phyloP scores from a whole-genome alignment of 2,113 vertebrate genomes.

The Notechis scutatus region DNA sequence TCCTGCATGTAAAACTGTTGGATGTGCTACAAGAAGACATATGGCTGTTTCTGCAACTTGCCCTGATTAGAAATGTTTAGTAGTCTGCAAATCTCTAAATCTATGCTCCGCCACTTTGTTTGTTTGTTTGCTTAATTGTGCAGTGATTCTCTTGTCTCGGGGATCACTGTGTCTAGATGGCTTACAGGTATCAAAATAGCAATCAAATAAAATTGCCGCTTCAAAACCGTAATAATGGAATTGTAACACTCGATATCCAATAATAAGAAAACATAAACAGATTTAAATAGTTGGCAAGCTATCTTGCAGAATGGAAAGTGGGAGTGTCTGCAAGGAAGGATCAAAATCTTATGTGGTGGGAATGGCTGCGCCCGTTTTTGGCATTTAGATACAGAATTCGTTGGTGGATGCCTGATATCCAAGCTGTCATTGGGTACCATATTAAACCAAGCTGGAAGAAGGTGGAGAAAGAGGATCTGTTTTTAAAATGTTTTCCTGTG shows the following conservation, averaged over 20 bases:
- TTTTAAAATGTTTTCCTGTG: conserved; percentile 37
- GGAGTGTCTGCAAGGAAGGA: background rate
- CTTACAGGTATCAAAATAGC: background rate
- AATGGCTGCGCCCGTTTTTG: background rate
- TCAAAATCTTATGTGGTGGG: background rate
- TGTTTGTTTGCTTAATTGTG: background rate
- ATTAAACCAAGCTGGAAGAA: conserved; percentile 1
- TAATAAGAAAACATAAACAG: background rate
- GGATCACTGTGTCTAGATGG: background rate
- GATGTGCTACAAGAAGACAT: conserved; percentile 2
- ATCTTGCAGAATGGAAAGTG: background rate
- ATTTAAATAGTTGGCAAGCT: background rate
- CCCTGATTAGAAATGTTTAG: conserved; percentile 22
- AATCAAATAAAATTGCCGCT: background rate
- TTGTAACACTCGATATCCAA: background rate
- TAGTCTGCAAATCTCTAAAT: conserved; percentile 26
- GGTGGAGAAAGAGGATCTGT: conserved; percentile 35
- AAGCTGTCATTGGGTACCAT: background rate
- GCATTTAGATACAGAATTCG: background rate
- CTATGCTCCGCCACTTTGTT: background rate
- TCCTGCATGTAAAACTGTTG: background rate
- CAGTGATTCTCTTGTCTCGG: background rate
- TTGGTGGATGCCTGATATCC: background rate
- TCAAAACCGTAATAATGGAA: background rate
- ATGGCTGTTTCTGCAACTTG: conserved; percentile 7